phyloP scores from a whole-genome alignment of 2,113 vertebrate genomes.

The Oncorhynchus nerka region DNA sequence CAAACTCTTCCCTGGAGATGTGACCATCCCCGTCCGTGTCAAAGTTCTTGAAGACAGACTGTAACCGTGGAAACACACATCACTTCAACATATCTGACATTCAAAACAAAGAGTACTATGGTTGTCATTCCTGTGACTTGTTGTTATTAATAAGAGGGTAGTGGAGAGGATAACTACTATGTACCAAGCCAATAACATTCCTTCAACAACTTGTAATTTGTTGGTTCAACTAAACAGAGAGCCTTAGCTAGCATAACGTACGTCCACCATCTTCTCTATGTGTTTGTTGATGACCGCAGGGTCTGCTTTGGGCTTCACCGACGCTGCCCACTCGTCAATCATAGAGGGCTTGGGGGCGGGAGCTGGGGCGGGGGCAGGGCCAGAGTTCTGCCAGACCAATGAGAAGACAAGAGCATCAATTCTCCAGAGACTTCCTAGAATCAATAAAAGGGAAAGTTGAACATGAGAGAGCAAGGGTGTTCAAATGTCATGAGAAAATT shows the following conservation, averaged over 20 bases:
- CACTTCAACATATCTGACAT: background rate
- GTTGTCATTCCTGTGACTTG: background rate
- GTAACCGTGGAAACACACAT: constrained; percentile 17
- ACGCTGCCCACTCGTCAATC: constrained; percentile 85
- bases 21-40: constrained; percentile 86
- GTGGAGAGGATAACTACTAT: background rate
- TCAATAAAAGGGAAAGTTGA: constrained; percentile 5
- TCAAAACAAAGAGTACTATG: background rate
- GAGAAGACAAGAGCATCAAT: constrained; percentile 11
- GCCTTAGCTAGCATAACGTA: constrained; percentile 42
- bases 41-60: constrained; percentile 91
- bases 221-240: background rate
- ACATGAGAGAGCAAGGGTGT: background rate
- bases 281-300: constrained; percentile 83
- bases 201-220: constrained; percentile 5
- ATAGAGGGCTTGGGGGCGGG: constrained; percentile 72
- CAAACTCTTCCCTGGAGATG: constrained; percentile 91
- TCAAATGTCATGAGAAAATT: background rate
- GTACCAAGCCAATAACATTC: background rate
- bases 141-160: background rate
- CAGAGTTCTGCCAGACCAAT: constrained; percentile 69
- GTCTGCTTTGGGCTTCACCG: constrained; percentile 85
- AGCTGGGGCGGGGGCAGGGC: constrained; percentile 64
- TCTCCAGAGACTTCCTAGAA: background rate
- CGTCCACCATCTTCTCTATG: constrained; percentile 95